phyloP scores from a whole-genome alignment of 2,797 vertebrate species.

The Lutjanus campechanus region DNA sequence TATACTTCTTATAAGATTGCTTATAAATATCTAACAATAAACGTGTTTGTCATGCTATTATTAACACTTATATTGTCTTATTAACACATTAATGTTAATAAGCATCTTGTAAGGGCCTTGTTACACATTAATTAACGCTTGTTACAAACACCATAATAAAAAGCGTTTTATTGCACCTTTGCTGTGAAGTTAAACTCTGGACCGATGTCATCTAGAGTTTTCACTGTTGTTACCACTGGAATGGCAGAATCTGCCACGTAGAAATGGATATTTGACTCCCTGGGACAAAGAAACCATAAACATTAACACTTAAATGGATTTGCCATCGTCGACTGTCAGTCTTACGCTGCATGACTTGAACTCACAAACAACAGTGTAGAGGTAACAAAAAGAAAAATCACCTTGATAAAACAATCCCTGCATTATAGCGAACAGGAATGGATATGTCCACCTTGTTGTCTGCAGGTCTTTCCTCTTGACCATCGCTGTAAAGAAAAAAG shows the following conservation, averaged over 20 bases:
- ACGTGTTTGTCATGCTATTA: too few relatives aligned
- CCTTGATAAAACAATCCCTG: conserved; percentile 91
- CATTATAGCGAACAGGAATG: conserved; percentile 88
- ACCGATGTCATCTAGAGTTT: conserved; percentile 89
- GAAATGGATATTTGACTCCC: conserved; percentile 89
- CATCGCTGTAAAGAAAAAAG: conserved; percentile 84
- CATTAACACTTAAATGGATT: not conserved
- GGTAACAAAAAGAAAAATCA: conserved; percentile 59
- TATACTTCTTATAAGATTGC: too few relatives aligned
- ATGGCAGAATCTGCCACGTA: conserved; percentile 85
- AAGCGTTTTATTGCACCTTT: conserved; percentile 83
- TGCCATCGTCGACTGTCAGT: not conserved
- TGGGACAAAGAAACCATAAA: conserved; percentile 61
- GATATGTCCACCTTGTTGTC: conserved; percentile 87
- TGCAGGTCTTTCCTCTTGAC: conserved; percentile 82
- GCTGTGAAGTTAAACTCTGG: conserved; percentile 90
- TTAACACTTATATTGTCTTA: too few relatives aligned
- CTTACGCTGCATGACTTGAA: not conserved
- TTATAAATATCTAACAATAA: too few relatives aligned
- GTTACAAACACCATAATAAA: too few relatives aligned
- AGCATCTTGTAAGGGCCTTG: too few relatives aligned
- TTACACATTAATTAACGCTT: too few relatives aligned
- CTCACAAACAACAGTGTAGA: not conserved
- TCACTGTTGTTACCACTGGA: conserved; percentile 81
- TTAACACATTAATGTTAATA: too few relatives aligned